Evolutionary conservation across 2,113 vertebrate genomes (phyloP).

Genomic region (Elaphurus davidianus): DNA sequence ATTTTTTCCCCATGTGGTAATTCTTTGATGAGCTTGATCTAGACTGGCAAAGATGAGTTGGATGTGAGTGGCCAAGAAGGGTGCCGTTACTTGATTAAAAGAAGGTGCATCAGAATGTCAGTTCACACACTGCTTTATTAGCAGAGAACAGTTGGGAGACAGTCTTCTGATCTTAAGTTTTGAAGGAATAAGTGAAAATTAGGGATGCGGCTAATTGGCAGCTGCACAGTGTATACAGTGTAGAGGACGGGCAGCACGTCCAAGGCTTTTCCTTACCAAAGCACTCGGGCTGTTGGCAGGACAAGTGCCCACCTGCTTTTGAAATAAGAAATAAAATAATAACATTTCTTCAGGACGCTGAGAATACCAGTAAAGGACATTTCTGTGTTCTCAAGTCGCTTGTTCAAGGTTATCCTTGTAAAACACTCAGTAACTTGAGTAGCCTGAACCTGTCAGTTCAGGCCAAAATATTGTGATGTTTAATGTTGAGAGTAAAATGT

Average conservation of each 20-base stretch:
- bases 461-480: background rate
- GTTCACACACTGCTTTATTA: background rate
- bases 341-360: background rate
- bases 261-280: background rate
- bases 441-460: background rate
- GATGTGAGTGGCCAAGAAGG: background rate
- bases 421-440: background rate
- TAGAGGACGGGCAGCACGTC: background rate
- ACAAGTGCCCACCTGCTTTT: background rate
- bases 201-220: background rate
- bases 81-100: background rate
- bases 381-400: background rate
- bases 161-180: background rate
- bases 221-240: background rate
- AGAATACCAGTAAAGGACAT: background rate
- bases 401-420: background rate
- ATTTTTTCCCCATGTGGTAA: background rate
- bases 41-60: background rate
- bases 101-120: background rate
- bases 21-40: background rate
- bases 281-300: background rate
- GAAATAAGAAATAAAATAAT: constrained; percentile 15
- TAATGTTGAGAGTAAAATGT: background rate
- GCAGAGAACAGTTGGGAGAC: background rate
- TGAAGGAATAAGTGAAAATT: background rate